Evolutionary conservation across 2,113 vertebrate species (phyloP).

Genomic region (Osmerus eperlanus): DNA sequence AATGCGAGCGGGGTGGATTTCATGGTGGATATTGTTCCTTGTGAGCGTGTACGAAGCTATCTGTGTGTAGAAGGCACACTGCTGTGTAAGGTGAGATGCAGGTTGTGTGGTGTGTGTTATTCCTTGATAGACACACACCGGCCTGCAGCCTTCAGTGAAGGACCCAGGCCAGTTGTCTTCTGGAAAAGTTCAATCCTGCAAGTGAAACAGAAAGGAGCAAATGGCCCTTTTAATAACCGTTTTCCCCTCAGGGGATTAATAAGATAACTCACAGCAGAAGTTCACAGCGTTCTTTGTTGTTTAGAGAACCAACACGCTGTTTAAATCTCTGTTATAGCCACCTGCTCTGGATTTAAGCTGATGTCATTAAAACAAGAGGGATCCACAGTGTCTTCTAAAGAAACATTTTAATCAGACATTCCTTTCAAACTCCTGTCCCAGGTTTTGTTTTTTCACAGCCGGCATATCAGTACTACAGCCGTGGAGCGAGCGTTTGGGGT

Average conservation of each 20-base stretch:
- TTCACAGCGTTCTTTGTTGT: too few species aligned
- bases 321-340: not conserved
- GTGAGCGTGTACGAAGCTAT: not conserved
- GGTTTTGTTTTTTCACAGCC: slow-evolving; percentile 14
- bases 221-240: slow-evolving; percentile 71
- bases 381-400: slow-evolving; percentile 7
- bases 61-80: not conserved
- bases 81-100: slow-evolving; percentile 19
- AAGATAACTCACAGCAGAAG: too few species aligned
- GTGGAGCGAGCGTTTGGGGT: not conserved
- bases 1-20: too few species aligned
- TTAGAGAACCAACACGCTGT: not conserved
- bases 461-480: slow-evolving; percentile 9
- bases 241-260: slow-evolving; percentile 3
- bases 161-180: slow-evolving; percentile 82
- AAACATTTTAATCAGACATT: slow-evolving; percentile 29
- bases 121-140: slow-evolving; percentile 67
- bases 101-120: slow-evolving; percentile 34
- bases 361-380: slow-evolving; percentile 13
- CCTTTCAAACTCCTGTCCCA: slow-evolving; percentile 4
- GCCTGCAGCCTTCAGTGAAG: slow-evolving; percentile 83
- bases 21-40: not conserved
- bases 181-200: slow-evolving; percentile 84
- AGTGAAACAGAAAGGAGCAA: slow-evolving; percentile 80
- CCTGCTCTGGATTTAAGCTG: slow-evolving; percentile 24